Evolutionary conservation across 2,113 vertebrate species (phyloP).

Genomic region (Pithys albifrons): DNA sequence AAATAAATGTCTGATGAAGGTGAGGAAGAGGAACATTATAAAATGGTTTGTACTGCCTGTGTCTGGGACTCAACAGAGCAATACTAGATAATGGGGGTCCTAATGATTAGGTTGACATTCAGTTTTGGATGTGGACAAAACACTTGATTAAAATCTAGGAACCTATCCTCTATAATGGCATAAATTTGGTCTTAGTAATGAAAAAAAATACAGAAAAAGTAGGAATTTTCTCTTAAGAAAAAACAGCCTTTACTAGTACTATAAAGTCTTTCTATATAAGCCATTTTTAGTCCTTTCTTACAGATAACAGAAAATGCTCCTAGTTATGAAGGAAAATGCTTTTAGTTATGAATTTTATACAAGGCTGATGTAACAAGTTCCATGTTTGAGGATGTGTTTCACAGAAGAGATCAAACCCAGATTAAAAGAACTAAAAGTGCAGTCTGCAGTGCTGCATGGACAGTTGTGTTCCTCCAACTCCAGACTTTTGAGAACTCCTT

Average conservation of each 20-base stretch:
- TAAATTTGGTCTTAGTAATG: background rate
- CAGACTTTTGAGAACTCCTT: conserved; percentile 34
- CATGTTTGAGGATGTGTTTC: background rate
- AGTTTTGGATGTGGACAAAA: background rate
- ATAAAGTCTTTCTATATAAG: background rate
- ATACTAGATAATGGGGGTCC: background rate
- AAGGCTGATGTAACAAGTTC: background rate
- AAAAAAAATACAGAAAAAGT: background rate
- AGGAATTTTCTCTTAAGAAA: background rate
- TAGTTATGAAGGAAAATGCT: background rate
- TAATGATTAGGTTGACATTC: background rate
- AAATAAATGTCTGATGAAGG: background rate
- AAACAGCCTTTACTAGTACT: background rate
- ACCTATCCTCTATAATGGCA: background rate
- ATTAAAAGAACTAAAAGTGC: background rate
- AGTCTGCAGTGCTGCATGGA: background rate
- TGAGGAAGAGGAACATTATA: background rate
- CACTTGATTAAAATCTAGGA: background rate
- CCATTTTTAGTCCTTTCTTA: background rate
- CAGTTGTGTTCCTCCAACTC: background rate
- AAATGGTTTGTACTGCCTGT: background rate
- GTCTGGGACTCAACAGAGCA: background rate
- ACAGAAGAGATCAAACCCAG: background rate
- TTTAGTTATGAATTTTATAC: background rate
- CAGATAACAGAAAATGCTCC: background rate